These are phyloP conservation scores for Sarcophaga subvicina DNA, from an alignment of 2,888 invertebrate genomes.

Conservation along the genomic window DNA sequence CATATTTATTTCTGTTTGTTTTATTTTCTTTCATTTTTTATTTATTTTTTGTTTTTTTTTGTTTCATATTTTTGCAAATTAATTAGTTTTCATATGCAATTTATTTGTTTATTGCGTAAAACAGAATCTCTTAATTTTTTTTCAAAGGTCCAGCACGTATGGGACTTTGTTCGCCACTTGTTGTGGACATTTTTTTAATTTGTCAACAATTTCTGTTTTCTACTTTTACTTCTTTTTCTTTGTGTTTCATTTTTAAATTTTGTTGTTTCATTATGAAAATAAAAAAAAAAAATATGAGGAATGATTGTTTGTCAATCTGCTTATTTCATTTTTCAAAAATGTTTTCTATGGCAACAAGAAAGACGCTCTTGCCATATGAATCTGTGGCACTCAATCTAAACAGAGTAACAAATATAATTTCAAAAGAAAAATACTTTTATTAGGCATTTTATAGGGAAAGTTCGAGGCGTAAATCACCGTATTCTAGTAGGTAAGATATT, in stretches of 20 bases:
- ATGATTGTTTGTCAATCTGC: slow-evolving; percentile 14
- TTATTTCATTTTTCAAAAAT: slow-evolving; percentile 1
- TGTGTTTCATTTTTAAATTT: background rate
- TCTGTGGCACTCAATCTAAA: background rate
- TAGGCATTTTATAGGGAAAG: too few species aligned
- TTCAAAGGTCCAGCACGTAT: background rate
- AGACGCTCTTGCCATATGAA: background rate
- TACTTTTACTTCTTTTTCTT: background rate
- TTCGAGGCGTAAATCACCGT: too few species aligned
- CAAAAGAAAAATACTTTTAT: background rate
- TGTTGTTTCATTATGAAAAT: background rate
- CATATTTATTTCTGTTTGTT: background rate
- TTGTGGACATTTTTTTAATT: slow-evolving; percentile 7
- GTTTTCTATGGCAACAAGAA: slow-evolving; percentile 36
- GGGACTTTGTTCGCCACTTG: slow-evolving; percentile 20
- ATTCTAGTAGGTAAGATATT: too few species aligned
- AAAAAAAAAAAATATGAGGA: slow-evolving; percentile 10
- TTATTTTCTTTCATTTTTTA: background rate
- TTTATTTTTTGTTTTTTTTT: background rate
- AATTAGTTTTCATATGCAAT: slow-evolving; percentile 1
- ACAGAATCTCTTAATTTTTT: background rate
- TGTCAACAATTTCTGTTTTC: background rate
- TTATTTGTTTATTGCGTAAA: slow-evolving; percentile 17
- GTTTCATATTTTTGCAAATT: background rate
- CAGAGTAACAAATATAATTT: background rate